Base-by-base conservation (phyloP, 2,797 vertebrate species). In the Muscicapa striata region DNA sequence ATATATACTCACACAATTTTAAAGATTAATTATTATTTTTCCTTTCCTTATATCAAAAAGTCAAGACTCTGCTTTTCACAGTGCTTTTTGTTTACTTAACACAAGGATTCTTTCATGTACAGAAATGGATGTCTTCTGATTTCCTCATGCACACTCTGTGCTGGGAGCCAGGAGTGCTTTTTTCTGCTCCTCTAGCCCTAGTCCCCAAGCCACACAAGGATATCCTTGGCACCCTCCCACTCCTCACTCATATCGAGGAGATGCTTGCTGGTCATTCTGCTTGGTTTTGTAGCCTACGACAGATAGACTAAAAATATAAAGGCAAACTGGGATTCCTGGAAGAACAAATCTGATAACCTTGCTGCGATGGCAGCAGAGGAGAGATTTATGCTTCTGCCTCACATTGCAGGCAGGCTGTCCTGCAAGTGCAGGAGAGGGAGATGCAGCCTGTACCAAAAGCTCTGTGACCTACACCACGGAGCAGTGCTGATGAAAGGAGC, bases 381-480 rank as follows among this genome's bases (percentile, higher is more conserved):
- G 34, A 73, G n/a, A 67, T 89, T 79, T 83, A 34, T 63, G 63
- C 6, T 48, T 59, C 36, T 59, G 58, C 12, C 74, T 26, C 8
- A 20, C 2, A 1, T 3, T 38, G 49, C 30, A 70, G 26, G 24
- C 1, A 5, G 45, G 36, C 27, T 67, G 54, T 61, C 63, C 59
- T 45, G 29, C 41, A 67, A 40, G 24, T 1, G 3, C 0, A 0
- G 34, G 49, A 75, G 34, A 32, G 5, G 24, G 24, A 49, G 38
- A n/a, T 14, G 49, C 0, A 7, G 14, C 61, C 18, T 41, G 11
- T n/a, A 70, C 11, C 26, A 45, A 80, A 74, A 68, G 20, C 40
- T 55, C 15, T 6, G 21, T 13, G 45, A 86, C 40, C 17, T 43
- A n/a, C 8, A 17, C 8, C 46, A 29, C 0, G 0, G 38, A 89